phyloP scores from a whole-genome alignment of 2,113 vertebrate genomes.

The Cebus imitator region DNA sequence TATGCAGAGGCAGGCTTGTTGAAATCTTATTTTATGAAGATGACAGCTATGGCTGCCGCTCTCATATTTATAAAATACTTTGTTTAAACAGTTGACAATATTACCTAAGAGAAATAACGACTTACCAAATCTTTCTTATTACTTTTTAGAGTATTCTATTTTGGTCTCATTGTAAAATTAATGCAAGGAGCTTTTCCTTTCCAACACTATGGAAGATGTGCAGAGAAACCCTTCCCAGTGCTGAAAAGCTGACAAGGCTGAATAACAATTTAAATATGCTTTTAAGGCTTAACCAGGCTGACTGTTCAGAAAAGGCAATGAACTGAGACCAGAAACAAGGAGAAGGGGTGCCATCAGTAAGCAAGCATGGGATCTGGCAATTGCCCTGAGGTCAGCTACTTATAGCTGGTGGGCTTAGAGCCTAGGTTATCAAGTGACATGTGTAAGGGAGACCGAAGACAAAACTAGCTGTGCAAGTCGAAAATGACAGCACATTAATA shows the following conservation, averaged over 20 bases:
- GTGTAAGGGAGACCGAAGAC: not conserved
- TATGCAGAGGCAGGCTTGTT: conserved; percentile 42
- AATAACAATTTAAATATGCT: not conserved
- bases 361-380: rapidly evolving
- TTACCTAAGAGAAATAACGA: conserved; percentile 30
- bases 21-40: conserved; percentile 60
- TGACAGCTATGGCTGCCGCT: conserved; percentile 41
- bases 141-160: conserved; percentile 21
- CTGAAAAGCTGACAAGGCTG: not conserved
- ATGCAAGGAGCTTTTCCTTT: not conserved
- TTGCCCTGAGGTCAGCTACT: not conserved
- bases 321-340: not conserved
- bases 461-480: not conserved
- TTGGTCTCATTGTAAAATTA: conserved; percentile 24
- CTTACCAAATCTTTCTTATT: conserved; percentile 4
- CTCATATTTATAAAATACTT: conserved; percentile 60
- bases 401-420: not conserved
- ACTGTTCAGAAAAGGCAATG: not conserved
- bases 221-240: not conserved
- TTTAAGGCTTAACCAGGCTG: not conserved
- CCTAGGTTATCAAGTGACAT: not conserved
- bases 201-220: not conserved
- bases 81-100: conserved; percentile 55
- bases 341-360: not conserved
- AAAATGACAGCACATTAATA: not conserved